Base-by-base conservation (phyloP, 2,888 invertebrate genomes). In the Taphrorychus bicolor region DNA sequence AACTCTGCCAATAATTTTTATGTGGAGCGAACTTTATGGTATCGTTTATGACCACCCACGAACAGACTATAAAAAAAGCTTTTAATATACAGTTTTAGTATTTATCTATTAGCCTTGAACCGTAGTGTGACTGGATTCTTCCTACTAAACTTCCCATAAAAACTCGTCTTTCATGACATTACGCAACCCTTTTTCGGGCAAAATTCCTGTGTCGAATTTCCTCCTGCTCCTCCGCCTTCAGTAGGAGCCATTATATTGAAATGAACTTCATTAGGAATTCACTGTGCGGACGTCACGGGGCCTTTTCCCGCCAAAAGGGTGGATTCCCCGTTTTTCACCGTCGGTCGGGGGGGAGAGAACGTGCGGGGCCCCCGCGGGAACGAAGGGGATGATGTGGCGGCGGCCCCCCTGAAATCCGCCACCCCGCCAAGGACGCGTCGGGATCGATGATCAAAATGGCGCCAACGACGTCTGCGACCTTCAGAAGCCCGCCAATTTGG, bases 401-500 rank as follows among this genome's bases (percentile, higher is more conserved):
- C 2, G 3, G 16, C 24, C 49, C 54, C 56, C 52, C 49, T 42
- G 9, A 11, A 24, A 17, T 62, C 62, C 62, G 58, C 62, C 63
- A 54, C 56, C 56, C 16, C 22, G 42, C 59, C 67, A 68, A 68
- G 68, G 69, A 57, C 69, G 61, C 64, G 57, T 4, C 60, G 52
- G 51, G 61, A 65, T 69, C 69, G 69, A 69, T 69, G 59, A 56
- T 52, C 61, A 61, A 66, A 58, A 65, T 60, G 69, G 69, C 69
- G 69, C 69, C 69, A 65, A 52, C 52, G 45, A 19, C 45, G 69
- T 69, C 69, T 69, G 60, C 48, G 65, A 69, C 69, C 69, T 69
- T 69, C 52, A 32, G 52, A 65, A 61, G 45, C 56, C 69, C 65
- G 69, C 69, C 69, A 69, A 69, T 63, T 62, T n/a, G 60, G 58